These are phyloP conservation scores for Buteo buteo DNA, from an alignment of 2,113 vertebrate species.

Conservation along the genomic window DNA sequence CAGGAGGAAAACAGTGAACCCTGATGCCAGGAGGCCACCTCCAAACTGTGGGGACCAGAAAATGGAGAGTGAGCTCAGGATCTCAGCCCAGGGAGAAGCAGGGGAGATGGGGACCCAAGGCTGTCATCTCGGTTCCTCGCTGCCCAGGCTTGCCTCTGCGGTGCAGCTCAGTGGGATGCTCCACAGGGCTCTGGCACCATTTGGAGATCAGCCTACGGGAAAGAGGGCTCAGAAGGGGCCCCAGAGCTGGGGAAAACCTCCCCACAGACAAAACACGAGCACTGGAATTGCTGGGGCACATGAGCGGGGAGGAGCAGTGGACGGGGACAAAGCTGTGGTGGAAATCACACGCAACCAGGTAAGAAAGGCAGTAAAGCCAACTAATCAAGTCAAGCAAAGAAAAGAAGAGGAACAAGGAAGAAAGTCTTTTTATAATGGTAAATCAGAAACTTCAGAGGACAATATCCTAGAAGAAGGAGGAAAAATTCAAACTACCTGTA, in stretches of 20 bases:
- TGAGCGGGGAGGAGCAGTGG: fast-evolving
- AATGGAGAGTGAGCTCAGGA: not conserved
- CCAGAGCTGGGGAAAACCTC: not conserved
- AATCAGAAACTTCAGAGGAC: not conserved
- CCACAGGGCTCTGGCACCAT: fast-evolving
- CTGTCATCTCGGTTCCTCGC: not conserved
- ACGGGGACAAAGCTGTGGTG: not conserved
- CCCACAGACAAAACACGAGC: not conserved
- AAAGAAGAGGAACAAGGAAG: not conserved
- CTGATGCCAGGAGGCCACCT: not conserved
- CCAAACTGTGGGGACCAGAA: not conserved
- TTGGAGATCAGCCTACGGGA: not conserved
- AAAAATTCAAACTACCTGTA: not conserved
- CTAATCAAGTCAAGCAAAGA: not conserved
- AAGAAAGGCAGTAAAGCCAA: not conserved
- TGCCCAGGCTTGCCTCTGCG: fast-evolving
- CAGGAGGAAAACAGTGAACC: not conserved
- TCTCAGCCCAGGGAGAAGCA: not conserved
- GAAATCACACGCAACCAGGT: not conserved
- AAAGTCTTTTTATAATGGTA: not conserved
- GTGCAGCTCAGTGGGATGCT: not conserved
- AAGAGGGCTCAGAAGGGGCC: not conserved
- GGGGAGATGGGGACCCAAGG: not conserved
- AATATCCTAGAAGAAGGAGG: not conserved
- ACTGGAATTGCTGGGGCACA: fast-evolving